Percentiles rank a stretch among this genome's conserved stretches.
These are phyloP conservation scores for Alcis repandata DNA, from an alignment of 2,888 invertebrate genomes.

Conservation along the genomic window DNA sequence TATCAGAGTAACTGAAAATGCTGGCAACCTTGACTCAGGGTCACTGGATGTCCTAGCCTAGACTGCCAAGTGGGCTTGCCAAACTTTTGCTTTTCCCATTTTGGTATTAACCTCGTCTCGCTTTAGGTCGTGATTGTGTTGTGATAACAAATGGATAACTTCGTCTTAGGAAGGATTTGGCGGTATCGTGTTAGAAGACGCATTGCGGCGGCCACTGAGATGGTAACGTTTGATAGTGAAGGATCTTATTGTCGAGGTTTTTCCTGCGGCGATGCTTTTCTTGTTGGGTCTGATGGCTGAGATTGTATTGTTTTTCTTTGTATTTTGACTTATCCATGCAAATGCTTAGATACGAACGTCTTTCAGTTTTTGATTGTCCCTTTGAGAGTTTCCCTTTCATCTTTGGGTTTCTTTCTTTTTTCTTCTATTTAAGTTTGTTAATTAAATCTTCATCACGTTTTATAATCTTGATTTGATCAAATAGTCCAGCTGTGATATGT, in stretches of 20 bases:
- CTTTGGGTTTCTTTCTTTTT: too few species aligned
- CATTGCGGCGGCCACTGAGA: constrained; percentile 24
- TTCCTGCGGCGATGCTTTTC: constrained; percentile 1
- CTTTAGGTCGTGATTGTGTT: constrained; percentile 25
- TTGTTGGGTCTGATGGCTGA: neutral
- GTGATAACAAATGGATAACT: constrained; percentile 18
- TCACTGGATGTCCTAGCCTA: constrained; percentile 31
- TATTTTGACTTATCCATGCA: neutral
- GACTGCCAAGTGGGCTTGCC: constrained; percentile 44
- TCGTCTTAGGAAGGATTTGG: constrained; percentile 17
- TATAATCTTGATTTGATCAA: neutral
- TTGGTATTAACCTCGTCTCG: constrained; percentile 17
- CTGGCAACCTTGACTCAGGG: constrained; percentile 31
- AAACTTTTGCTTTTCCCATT: constrained; percentile 37
- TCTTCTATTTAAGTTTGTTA: too few species aligned
- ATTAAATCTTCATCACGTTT: too few species aligned
- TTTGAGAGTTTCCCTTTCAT: too few species aligned
- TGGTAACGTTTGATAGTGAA: constrained; percentile 13
- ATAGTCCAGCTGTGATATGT: neutral
- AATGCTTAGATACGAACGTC: neutral
- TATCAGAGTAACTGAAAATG: constrained; percentile 21
- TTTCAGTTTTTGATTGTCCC: neutral
- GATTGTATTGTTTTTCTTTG: constrained; percentile 3
- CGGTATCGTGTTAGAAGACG: constrained; percentile 9
- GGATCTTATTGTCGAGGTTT: constrained; percentile 14